Evolutionary conservation across 2,888 invertebrate species (phyloP), one percentile per base, ranked within the genome.

Genomic region (Molanna angustata): DNA sequence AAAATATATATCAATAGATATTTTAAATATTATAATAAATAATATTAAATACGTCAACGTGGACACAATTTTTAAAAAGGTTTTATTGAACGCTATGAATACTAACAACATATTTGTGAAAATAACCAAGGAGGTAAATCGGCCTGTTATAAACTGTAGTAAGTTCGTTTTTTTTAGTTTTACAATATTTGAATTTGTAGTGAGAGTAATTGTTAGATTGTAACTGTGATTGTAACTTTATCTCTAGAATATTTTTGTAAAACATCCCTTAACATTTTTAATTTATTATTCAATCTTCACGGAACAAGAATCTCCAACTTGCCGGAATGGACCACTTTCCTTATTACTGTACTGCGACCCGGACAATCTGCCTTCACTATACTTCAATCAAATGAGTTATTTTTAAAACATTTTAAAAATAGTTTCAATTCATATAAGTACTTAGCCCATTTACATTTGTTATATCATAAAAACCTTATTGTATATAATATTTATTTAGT

Each of bases 11-110:
- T 43, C 43, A 43, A 46, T 19, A 27, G 37, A 17, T 37, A 37
- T 37, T 27, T 44, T 47, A 22, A 47, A 47, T 37, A 21, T 39
- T 35, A 21, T 37, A 9, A 46, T 16, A n/a, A n/a, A n/a, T 46
- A n/a, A 46, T 33, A 6, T 21, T 31, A 43, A 27, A 43, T 1
- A 47, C 47, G 33, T n/a, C n/a, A n/a, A n/a, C n/a, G n/a, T n/a
- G n/a, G n/a, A n/a, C n/a, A n/a, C n/a, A n/a, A n/a, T 40, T 48
- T 48, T 49, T 41, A 49, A 31, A 17, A 40, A 49, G 42, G 27
- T 40, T 18, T 48, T 31, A 48, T 20, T 16, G 11, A 40, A 48
- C 13, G 16, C 11, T 27, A 27, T 7, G 11, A 7, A 11, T 4
- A 27, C 27, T 4, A 27, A 27, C 11, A 27, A 27, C 4, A 27